Evolutionary conservation across 1,140 invertebrate species (phyloP), one percentile per base, ranked within the genome.

Genomic region (Drosophila punjabiensis): DNA sequence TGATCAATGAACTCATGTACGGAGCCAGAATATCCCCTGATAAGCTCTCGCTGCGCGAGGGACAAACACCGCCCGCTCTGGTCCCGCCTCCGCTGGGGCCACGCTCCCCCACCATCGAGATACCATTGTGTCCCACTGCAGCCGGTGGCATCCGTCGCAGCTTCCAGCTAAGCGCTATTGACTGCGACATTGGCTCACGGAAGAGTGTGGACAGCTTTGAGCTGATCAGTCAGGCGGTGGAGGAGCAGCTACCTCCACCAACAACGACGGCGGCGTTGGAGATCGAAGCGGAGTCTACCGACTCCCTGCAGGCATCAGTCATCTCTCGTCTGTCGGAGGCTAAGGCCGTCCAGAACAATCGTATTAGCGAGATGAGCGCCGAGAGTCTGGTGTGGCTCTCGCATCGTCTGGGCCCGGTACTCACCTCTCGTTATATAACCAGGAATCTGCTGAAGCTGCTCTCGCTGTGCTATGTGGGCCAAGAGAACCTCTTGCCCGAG

Each of bases 391-490:
- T 98, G 47, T 99, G 98, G 98, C 92, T 99, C 24, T 96, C 98
- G 2, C 97, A 99, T 94, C 95, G 98, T 78, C 93, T 99, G n/a
- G 99, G 99, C 0, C 98, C 98, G 0, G 97, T 99, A 30, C 94
- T 99, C 8, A 98, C 98, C 5, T 97, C 98, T 16, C 96, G 97
- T 78, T 96, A 98, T 94, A 94, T 99, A 28, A 98, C 98, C 0
- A 95, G 97, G 45, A 99, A 99, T 94, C 94, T 99, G 41, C 94
- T 99, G 5, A 95, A 98, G 79, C 99, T 99, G 96, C 93, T 99
- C 14, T 97, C 98, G 0, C 93, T 99, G 0, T 99, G 98, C 93
- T 99, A 99, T 92, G 95, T 98, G 28, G 97, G 97, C 0, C 95
- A 96, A 82, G 97, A 98, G 71, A 98, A 97, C 93, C 94, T 98